A percentile compares a stretch with the other conserved stretches of the same genome.
Evolutionary conservation across 2,797 vertebrate species (phyloP).

Genomic region (Cygnus olor): DNA sequence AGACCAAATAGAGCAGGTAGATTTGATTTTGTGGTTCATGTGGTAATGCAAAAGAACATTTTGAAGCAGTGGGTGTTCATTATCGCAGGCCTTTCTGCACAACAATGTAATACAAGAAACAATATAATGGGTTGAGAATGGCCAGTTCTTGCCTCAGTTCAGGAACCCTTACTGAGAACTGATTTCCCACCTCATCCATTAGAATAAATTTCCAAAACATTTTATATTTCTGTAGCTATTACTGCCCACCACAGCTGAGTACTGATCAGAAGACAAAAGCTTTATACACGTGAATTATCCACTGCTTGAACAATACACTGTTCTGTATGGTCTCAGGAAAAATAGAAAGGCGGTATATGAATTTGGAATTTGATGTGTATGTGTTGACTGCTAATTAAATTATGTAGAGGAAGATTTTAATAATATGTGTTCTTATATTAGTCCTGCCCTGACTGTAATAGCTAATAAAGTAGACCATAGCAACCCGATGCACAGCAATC

Average conservation of each 20-base stretch:
- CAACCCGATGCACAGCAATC: background rate
- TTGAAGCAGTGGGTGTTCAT: background rate
- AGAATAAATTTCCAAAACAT: constrained; percentile 6
- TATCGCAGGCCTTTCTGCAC: background rate
- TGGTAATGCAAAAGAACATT: background rate
- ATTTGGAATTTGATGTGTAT: background rate
- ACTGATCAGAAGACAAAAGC: background rate
- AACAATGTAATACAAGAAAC: background rate
- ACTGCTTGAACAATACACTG: background rate
- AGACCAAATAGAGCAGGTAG: background rate
- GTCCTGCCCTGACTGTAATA: background rate
- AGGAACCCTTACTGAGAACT: background rate
- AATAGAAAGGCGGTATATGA: background rate
- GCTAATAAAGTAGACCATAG: background rate
- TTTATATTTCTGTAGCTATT: constrained; percentile 4
- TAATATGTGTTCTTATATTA: background rate
- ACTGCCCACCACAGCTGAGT: background rate
- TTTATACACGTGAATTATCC: background rate
- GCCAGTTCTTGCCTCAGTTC: background rate
- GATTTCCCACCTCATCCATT: background rate
- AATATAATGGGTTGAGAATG: background rate
- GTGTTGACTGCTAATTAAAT: background rate
- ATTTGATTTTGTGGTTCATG: background rate
- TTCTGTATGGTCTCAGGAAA: background rate
- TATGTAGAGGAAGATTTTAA: background rate